Base-by-base conservation (phyloP, 2,888 invertebrate species). In the Euplexia lucipara region DNA sequence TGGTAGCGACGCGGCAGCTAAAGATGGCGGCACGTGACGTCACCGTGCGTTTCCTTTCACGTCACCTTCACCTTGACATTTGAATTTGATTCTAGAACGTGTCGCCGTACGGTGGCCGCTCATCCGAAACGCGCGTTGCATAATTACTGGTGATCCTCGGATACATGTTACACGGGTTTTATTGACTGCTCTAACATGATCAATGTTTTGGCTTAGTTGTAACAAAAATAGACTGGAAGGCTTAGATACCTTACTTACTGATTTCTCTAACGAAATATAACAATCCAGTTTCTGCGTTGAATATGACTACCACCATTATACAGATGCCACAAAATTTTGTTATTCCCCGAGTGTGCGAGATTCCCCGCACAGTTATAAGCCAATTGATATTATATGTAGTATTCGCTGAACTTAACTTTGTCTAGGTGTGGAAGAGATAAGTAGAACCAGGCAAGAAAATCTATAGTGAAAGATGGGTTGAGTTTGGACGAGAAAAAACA, bases 41-140 rank as follows among this genome's bases (percentile, higher is more conserved):
- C 92, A 93, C 84, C 79, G 85, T 88, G 90, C 91, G 90, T 89
- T 92, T 92, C 93, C 93, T 93, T 93, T 93, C 90, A 86, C 91
- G 87, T 90, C 88, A 91, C 90, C 91, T 90, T 92, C 91, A 91
- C 92, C 94, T 94, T 95, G 93, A 93, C 94, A 94, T 93, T 93
- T 91, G 87, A 88, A 89, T 92, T 91, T 91, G 93, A 91, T 91
- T 90, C 87, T 90, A 85, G 89, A 88, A 90, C 92, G 91, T 90
- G 92, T 91, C 87, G 88, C 84, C 78, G 83, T 84, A 84, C 87
- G 85, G 78, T 86, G 86, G 75, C 81, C 88, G 87, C 87, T 87
- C 88, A 85, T 86, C 88, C 86, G 84, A 82, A 85, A 86, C 87
- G 83, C 83, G 84, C 71, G 79, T 83, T 85, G 86, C 86, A 88